Base-by-base conservation (phyloP, 2,113 vertebrate species). In the Orientallactaga bullata region DNA sequence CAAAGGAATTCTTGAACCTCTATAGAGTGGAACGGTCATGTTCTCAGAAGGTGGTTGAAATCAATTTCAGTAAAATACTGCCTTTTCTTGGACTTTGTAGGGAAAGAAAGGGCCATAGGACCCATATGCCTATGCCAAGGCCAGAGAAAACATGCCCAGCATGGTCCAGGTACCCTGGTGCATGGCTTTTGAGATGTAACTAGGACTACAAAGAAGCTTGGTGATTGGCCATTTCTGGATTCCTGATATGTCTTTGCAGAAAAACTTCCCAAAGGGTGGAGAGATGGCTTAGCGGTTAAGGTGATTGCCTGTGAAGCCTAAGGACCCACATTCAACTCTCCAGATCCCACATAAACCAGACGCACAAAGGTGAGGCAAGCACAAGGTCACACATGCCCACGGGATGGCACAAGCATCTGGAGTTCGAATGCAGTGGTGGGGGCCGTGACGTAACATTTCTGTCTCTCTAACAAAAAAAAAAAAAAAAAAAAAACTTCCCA, bases 11-110 rank as follows among this genome's bases (percentile, higher is more conserved):
- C 73, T 65, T 39, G 39, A 74, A 58, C 21, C 18, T 24, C 37
- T 74, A 1, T 24, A 15, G 68, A 17, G 63, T 3, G 55, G 61
- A 39, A 85, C 0, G 23, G 47, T 18, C 60, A 39, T 61, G n/a
- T 60, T 15, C 18, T 3, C 18, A 15, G 3, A 20, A 60, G 58
- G 28, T n/a, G 58, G 28, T n/a, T 35, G 55, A 73, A 79, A 42
- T 81, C n/a, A 74, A 30, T 69, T 76, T 94, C 32, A 60, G 42
- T 30, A 37, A 72, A 93, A 39, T n/a, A 58, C 47, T 61, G 58
- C 68, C 87, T 90, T 65, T 71, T 88, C 83, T 85, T 88, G 35
- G 35, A 68, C 23, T 80, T 30, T 18, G 71, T 78, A 60, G 86
- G 72, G 60, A 74, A 55, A 83, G 69, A 60, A 58, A 88, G 77